Evolutionary conservation across 2,888 invertebrate genomes (phyloP), one percentile per base, ranked within the genome.

Genomic region (Notocelia uddmanniana): DNA sequence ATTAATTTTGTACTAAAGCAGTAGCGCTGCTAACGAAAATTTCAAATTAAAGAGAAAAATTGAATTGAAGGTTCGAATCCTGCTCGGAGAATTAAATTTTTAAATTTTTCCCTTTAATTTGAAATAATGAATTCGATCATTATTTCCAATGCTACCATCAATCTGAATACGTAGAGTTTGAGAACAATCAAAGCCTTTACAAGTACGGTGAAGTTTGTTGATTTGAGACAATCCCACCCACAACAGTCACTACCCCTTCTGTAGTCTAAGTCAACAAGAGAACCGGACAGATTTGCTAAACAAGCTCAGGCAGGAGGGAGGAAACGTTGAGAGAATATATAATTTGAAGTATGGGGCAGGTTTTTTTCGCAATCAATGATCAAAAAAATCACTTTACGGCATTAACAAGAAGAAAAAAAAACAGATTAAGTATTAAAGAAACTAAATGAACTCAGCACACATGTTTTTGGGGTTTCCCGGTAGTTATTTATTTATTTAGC

Each of bases 241-340:
- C 62, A 45, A 45, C 52, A 52, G 52, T 45, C 41, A 54, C 59
- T 34, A 45, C 66, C 71, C 69, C 71, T 71, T 67, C 66, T 60
- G 70, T 58, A 37, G 68, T 69, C 66, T 71, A 59, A 59, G 45
- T 60, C 66, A 71, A 71, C 66, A 71, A 67, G 59, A 59, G 64
- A 37, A 52, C 66, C 48, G 26, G 41, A 23, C 50, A 37, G 62
- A 69, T 69, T 63, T 48, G 68, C 68, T 34, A 55, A 71, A 71
- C 71, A 66, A 71, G 71, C 64, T 18, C 64, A 54, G 50, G 45
- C 69, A 6, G 31, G 5, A 31, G 55, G 21, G 69, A 54, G 19
- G 66, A 71, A 59, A 71, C 71, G 71, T 71, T 71, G 59, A 57
- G 72, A 62, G 68, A 72, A 72, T 72, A 68, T 54, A 72, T 68